Percentiles rank a stretch among this genome's conserved stretches.
Evolutionary conservation across 2,888 invertebrate species (phyloP).

Genomic region (Leptogaster cylindrica): DNA sequence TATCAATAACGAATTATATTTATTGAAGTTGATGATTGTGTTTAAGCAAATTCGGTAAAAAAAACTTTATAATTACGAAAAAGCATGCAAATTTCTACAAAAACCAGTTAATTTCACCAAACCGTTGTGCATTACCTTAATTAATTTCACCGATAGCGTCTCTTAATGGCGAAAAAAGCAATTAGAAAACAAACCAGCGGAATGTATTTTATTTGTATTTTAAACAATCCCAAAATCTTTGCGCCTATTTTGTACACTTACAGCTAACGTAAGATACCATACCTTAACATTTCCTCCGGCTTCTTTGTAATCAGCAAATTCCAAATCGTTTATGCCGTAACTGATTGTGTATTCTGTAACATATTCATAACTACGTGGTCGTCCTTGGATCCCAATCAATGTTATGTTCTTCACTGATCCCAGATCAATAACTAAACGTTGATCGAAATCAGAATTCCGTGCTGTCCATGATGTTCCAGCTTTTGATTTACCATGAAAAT

Average conservation of each 20-base stretch:
- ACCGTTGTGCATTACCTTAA: conserved; percentile 1
- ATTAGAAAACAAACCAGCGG: conserved; percentile 1
- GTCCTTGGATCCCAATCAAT: conserved; percentile 86
- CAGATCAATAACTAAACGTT: conserved; percentile 89
- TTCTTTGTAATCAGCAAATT: conserved; percentile 89
- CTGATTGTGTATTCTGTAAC: conserved; percentile 93
- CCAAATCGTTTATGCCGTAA: conserved; percentile 89
- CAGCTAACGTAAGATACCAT: conserved; percentile 56
- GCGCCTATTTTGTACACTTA: background rate
- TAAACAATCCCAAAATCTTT: background rate
- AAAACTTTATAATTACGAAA: background rate
- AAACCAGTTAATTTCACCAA: background rate
- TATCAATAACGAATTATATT: background rate
- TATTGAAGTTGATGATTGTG: background rate
- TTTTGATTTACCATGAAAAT: conserved; percentile 54
- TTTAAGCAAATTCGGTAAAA: background rate
- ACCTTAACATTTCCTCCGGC: conserved; percentile 90
- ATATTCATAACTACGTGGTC: conserved; percentile 85
- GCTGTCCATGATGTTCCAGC: conserved; percentile 94
- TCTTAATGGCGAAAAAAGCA: background rate
- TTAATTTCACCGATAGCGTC: conserved; percentile 2
- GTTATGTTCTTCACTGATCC: conserved; percentile 88
- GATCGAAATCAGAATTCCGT: conserved; percentile 87
- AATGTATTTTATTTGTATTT: too few relatives aligned
- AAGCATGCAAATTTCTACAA: background rate